Evolutionary conservation across 2,888 invertebrate genomes (phyloP).

Genomic region (Athalia circularis): DNA sequence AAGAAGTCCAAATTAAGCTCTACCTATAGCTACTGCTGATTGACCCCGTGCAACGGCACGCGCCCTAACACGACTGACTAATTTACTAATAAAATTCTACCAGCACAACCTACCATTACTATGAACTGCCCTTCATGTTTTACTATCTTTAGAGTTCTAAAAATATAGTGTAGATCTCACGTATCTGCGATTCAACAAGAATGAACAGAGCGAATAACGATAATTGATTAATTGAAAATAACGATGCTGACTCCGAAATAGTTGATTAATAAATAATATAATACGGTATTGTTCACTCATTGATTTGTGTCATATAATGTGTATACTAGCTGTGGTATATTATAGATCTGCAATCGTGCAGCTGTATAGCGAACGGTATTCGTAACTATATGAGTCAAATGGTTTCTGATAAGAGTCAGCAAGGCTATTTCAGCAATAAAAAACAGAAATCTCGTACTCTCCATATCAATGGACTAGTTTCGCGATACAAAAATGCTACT

Average conservation of each 20-base stretch:
- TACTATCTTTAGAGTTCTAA: not conserved
- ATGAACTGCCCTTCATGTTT: not conserved
- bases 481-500: not conserved
- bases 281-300: too few relatives aligned
- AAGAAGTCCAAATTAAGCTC: not conserved
- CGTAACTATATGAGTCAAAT: not conserved
- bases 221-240: not conserved
- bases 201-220: not conserved
- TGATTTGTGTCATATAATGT: too few relatives aligned
- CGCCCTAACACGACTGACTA: conserved; percentile 57
- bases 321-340: too few relatives aligned
- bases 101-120: conserved; percentile 50
- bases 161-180: too few relatives aligned
- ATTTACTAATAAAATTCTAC: conserved; percentile 67
- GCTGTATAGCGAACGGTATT: not conserved
- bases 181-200: not conserved
- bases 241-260: too few relatives aligned
- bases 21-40: not conserved
- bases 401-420: conserved; percentile 11
- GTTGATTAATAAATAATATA: too few relatives aligned
- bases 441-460: not conserved
- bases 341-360: too few relatives aligned
- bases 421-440: not conserved
- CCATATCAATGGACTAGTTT: conserved; percentile 17
- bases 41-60: conserved; percentile 57